These are phyloP conservation scores for Pitangus sulphuratus DNA, from an alignment of 2,797 vertebrate genomes.

Conservation along the genomic window DNA sequence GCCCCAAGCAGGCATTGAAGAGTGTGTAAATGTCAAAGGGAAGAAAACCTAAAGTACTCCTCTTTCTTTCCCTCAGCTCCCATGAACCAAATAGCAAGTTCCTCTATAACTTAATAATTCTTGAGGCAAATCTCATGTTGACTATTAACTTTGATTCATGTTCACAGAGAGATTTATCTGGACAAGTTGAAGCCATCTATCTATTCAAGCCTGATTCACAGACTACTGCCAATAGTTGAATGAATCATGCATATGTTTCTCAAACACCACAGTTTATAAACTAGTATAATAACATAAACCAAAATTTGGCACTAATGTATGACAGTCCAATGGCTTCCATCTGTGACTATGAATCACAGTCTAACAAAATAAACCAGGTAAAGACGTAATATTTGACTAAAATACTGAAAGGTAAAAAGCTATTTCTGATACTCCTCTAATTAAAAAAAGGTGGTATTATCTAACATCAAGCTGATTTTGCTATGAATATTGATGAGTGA, in stretches of 20 bases:
- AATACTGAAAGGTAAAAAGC: neutral
- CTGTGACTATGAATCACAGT: neutral
- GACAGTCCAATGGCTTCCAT: neutral
- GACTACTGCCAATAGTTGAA: neutral
- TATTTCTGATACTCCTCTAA: neutral
- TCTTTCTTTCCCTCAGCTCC: neutral
- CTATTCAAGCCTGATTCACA: neutral
- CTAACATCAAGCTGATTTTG: neutral
- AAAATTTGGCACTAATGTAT: conserved; percentile 2
- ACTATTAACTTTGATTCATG: neutral
- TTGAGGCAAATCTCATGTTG: neutral
- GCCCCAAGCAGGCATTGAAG: neutral
- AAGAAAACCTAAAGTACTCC: neutral
- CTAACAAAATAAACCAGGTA: neutral
- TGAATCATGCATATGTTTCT: neutral
- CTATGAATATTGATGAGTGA: neutral
- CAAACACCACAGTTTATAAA: neutral
- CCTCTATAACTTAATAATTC: neutral
- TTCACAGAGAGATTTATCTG: neutral
- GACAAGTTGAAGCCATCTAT: neutral
- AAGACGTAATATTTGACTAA: neutral
- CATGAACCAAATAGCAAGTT: neutral
- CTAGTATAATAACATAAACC: neutral
- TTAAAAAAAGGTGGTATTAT: neutral
- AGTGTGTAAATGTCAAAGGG: neutral